These are phyloP conservation scores for Murina feae DNA, from an alignment of 2,113 vertebrate genomes.

Conservation along the genomic window DNA sequence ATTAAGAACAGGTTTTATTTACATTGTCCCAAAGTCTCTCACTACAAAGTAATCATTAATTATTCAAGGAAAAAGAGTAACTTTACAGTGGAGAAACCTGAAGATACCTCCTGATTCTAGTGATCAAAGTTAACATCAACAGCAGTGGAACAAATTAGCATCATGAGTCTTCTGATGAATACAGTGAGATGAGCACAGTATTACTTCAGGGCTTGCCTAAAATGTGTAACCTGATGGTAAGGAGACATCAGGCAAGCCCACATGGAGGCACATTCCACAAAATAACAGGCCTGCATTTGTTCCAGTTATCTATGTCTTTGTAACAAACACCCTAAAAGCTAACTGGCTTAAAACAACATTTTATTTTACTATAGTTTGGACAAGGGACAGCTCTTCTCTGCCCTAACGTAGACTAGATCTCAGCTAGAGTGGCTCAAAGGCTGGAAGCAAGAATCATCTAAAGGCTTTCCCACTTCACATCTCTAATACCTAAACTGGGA, in stretches of 20 bases:
- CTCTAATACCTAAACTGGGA: background rate
- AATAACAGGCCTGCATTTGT: background rate
- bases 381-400: background rate
- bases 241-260: background rate
- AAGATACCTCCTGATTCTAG: background rate
- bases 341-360: background rate
- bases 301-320: background rate
- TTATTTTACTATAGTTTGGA: background rate
- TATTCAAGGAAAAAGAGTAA: background rate
- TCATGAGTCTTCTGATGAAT: background rate
- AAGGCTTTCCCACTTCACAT: background rate
- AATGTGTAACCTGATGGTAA: background rate
- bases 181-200: background rate
- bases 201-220: background rate
- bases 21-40: slow-evolving; percentile 6
- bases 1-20: background rate
- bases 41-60: background rate
- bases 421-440: background rate
- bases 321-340: background rate
- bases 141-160: background rate
- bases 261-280: background rate
- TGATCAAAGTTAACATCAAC: background rate
- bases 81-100: background rate
- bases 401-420: background rate
- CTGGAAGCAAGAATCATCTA: background rate